Evolutionary conservation across 1,140 invertebrate species (phyloP).

Genomic region (Trialeurodes vaporariorum): DNA sequence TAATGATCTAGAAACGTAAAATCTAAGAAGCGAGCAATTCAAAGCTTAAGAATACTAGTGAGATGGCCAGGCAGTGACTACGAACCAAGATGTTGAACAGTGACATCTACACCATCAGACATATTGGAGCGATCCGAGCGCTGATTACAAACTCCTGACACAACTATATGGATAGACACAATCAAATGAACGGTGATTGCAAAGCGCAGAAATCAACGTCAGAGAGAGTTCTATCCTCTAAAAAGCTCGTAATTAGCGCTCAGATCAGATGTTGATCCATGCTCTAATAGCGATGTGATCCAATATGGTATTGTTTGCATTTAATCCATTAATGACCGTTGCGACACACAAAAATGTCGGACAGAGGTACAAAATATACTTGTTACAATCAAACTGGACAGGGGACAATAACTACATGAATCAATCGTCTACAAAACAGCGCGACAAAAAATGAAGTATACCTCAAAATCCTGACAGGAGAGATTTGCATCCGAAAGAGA

Average conservation of each 20-base stretch:
- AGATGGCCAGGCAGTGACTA: slow-evolving; percentile 24
- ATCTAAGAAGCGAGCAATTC: slow-evolving; percentile 16
- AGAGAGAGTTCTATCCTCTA: no score
- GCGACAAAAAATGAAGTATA: slow-evolving; percentile 39
- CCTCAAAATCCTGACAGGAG: slow-evolving; percentile 58
- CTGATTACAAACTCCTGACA: neutral
- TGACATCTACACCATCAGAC: neutral
- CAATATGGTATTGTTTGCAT: neutral
- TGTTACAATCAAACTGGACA: neutral
- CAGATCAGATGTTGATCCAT: neutral
- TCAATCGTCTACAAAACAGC: slow-evolving; percentile 35
- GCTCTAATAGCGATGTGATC: neutral
- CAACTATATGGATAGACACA: neutral
- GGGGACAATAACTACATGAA: slow-evolving; percentile 40
- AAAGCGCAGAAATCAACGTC: no score
- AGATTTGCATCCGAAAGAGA: slow-evolving; percentile 32
- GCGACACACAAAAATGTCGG: neutral
- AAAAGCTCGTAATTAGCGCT: neutral
- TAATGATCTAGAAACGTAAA: slow-evolving; percentile 7
- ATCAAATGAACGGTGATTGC: no score
- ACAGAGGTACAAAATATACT: neutral
- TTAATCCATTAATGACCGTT: neutral
- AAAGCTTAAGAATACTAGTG: slow-evolving; percentile 28
- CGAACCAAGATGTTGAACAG: slow-evolving; percentile 11
- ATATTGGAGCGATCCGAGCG: neutral